Conservation (phyloP, 2,888 invertebrate species). For the Cephus nigrinus region DNA sequence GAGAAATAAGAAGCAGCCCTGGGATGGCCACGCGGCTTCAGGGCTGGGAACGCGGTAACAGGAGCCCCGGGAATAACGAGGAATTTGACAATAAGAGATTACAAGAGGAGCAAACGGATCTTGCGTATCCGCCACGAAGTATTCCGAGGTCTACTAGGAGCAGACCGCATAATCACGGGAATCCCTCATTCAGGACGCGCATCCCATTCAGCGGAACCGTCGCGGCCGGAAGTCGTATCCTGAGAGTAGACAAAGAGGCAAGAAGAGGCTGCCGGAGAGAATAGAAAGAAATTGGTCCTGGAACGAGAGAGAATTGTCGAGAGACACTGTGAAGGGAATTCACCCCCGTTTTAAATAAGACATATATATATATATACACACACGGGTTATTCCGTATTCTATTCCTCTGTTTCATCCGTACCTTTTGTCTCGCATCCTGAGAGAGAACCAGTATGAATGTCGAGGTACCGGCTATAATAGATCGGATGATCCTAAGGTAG, state of each 20-base stretch:
- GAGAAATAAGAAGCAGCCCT: too few relatives aligned
- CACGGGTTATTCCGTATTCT: slow-evolving; percentile 37
- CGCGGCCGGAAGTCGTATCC: slow-evolving; percentile 64
- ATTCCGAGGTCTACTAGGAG: not conserved
- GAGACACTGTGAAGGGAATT: too few relatives aligned
- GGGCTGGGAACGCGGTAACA: not conserved
- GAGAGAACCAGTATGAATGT: slow-evolving; percentile 35
- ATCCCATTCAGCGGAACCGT: slow-evolving; percentile 55
- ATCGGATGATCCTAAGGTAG: slow-evolving; percentile 66
- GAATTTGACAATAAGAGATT: not conserved
- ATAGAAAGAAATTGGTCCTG: slow-evolving; percentile 3
- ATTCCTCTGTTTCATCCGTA: slow-evolving; percentile 60
- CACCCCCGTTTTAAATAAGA: too few relatives aligned
- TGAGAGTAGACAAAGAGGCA: slow-evolving; percentile 59
- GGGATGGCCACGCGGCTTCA: too few relatives aligned
- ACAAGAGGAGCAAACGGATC: not conserved
- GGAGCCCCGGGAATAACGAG: not conserved
- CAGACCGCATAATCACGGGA: slow-evolving; percentile 53
- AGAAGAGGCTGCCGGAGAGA: slow-evolving; percentile 10
- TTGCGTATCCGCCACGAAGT: not conserved
- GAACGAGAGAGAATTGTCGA: slow-evolving; percentile 9
- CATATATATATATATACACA: not conserved
- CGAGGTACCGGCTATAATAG: slow-evolving; percentile 54
- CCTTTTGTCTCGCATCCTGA: slow-evolving; percentile 66
- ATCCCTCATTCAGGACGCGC: slow-evolving; percentile 44